Percentiles rank a stretch among this genome's conserved stretches.
phyloP scores from a whole-genome alignment of 2,888 invertebrate genomes.

The Mamestra brassicae region DNA sequence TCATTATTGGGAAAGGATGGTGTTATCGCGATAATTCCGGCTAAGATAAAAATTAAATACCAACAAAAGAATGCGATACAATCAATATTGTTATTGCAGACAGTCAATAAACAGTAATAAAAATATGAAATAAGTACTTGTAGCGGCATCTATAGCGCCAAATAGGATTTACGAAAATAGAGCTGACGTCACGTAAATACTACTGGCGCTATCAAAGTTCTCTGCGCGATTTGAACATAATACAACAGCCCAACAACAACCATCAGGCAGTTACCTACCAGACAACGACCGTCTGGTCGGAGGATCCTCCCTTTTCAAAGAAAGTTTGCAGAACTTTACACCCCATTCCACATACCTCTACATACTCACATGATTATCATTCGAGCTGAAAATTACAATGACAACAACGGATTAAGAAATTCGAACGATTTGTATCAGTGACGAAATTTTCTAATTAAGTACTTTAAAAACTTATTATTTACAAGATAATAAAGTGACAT shows the following conservation, averaged over 20 bases:
- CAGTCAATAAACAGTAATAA: background rate
- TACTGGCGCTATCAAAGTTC: too few relatives aligned
- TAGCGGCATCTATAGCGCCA: background rate
- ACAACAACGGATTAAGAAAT: constrained; percentile 8
- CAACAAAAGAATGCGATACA: constrained; percentile 7
- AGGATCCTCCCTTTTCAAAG: too few relatives aligned
- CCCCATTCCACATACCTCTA: too few relatives aligned
- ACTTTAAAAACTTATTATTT: background rate
- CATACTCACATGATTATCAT: background rate
- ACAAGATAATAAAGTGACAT: background rate
- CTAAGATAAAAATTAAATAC: constrained; percentile 15
- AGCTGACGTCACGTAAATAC: too few relatives aligned
- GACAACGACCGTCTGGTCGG: too few relatives aligned
- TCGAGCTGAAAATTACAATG: background rate
- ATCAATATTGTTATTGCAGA: background rate
- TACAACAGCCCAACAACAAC: too few relatives aligned
- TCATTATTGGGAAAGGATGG: background rate
- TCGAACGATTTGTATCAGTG: constrained; percentile 13
- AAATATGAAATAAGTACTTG: background rate
- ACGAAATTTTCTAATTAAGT: constrained; percentile 1
- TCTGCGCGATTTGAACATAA: too few relatives aligned
- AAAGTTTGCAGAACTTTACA: background rate
- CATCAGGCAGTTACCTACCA: too few relatives aligned
- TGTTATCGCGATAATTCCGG: constrained; percentile 15
- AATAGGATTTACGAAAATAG: too few relatives aligned